Conservation (phyloP, 2,888 invertebrate species). For the Acanthosoma haemorrhoidale region DNA sequence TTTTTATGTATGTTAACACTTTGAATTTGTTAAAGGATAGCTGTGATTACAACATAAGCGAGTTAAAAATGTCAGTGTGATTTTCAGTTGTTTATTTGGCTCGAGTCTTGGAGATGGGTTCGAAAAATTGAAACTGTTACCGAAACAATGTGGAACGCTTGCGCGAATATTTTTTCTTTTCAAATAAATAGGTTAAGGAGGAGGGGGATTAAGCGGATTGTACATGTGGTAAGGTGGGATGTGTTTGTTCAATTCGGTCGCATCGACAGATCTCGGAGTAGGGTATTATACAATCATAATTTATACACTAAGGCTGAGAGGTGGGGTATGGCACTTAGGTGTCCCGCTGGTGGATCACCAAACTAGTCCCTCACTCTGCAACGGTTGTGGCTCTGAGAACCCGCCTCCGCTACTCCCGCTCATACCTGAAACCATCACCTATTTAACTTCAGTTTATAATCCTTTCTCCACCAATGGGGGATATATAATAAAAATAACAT, state of each 20-base stretch:
- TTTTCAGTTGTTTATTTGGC: too few species aligned
- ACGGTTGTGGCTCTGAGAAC: slow-evolving; percentile 63
- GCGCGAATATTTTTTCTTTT: too few species aligned
- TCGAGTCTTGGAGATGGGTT: too few species aligned
- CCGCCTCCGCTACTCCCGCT: slow-evolving; percentile 54
- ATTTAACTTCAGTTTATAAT: slow-evolving; percentile 28
- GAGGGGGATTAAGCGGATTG: too few species aligned
- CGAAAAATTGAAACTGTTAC: too few species aligned
- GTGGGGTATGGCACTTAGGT: slow-evolving; percentile 26
- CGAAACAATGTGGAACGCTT: too few species aligned
- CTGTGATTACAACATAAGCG: too few species aligned
- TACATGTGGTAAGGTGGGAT: too few species aligned
- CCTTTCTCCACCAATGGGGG: not conserved
- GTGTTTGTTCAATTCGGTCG: not conserved
- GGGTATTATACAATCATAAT: slow-evolving; percentile 3
- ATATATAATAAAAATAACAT: slow-evolving; percentile 14
- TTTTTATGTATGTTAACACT: too few species aligned
- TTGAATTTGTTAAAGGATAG: too few species aligned
- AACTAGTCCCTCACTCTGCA: slow-evolving; percentile 67
- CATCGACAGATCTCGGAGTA: not conserved
- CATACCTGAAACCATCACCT: slow-evolving; percentile 44
- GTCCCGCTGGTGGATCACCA: slow-evolving; percentile 50
- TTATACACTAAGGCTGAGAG: slow-evolving; percentile 17
- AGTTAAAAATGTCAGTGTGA: too few species aligned
- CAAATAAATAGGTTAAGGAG: too few species aligned